Conservation (phyloP, 2,797 vertebrate genomes). For the Vultur gryphus region DNA sequence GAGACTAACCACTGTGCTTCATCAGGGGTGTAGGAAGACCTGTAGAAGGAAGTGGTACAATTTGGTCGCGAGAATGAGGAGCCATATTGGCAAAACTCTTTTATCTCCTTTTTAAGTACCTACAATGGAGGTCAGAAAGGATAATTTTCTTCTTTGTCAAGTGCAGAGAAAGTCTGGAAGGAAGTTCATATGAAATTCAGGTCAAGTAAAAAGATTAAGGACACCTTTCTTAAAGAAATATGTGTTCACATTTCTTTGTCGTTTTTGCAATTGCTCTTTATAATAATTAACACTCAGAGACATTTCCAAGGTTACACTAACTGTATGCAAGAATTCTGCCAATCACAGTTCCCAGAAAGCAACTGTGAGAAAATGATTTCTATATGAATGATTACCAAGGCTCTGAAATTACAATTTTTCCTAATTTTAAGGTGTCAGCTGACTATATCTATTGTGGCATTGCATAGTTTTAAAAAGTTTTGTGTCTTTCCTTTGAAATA, state of each 20-base stretch:
- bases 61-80: not conserved
- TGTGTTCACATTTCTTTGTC: not conserved
- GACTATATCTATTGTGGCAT: not conserved
- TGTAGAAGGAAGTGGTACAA: not conserved
- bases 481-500: not conserved
- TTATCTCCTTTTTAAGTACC: not conserved
- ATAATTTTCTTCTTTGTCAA: slow-evolving; percentile 18
- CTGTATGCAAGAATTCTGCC: not conserved
- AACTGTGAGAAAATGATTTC: not conserved
- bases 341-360: not conserved
- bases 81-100: slow-evolving; percentile 7
- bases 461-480: not conserved
- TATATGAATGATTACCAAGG: not conserved
- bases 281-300: slow-evolving; percentile 14
- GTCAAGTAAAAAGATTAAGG: slow-evolving; percentile 6
- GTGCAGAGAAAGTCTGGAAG: not conserved
- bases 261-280: not conserved
- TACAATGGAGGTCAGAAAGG: not conserved
- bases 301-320: slow-evolving; percentile 35
- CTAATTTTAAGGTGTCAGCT: not conserved
- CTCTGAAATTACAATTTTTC: not conserved
- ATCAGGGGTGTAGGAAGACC: not conserved
- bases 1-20: not conserved
- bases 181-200: not conserved
- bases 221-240: not conserved